Evolutionary conservation across 1,140 invertebrate genomes (phyloP).

Genomic region (Hyphantria cunea): DNA sequence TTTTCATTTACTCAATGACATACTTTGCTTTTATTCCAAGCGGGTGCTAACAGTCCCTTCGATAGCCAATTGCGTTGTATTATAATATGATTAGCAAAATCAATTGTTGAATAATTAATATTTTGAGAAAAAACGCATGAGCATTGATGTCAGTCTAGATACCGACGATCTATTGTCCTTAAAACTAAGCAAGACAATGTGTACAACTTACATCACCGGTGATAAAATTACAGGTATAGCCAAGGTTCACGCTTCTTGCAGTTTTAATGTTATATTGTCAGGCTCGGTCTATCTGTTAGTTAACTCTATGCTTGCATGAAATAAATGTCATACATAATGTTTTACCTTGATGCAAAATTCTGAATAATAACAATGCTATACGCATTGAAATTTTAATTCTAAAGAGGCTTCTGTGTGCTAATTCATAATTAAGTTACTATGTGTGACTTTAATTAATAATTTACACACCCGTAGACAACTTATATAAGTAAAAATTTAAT

Average conservation of each 20-base stretch:
- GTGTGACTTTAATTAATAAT: too few relatives aligned
- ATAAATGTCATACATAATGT: slow-evolving; percentile 29
- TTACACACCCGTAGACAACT: too few relatives aligned
- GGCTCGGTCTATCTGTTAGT: slow-evolving; percentile 5
- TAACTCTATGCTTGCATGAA: slow-evolving; percentile 10
- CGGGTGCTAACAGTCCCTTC: neutral
- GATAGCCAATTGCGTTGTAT: too few relatives aligned
- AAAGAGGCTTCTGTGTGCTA: too few relatives aligned
- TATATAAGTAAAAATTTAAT: too few relatives aligned
- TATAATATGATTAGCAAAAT: too few relatives aligned
- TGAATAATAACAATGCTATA: neutral
- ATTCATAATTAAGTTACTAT: too few relatives aligned
- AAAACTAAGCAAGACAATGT: slow-evolving; percentile 10
- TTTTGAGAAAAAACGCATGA: neutral
- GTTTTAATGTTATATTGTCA: slow-evolving; percentile 22
- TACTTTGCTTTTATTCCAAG: slow-evolving; percentile 1
- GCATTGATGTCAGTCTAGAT: neutral
- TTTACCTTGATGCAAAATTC: slow-evolving; percentile 10
- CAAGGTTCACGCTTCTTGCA: slow-evolving; percentile 8
- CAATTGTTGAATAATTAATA: too few relatives aligned
- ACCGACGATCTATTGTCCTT: neutral
- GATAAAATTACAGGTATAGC: slow-evolving; percentile 16
- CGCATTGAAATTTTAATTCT: neutral
- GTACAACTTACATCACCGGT: slow-evolving; percentile 13
- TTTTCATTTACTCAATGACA: slow-evolving; percentile 22